A percentile compares a stretch with the other conserved stretches of the same genome.
Evolutionary conservation across 2,888 invertebrate species (phyloP).

Genomic region (Drosophila mimica): DNA sequence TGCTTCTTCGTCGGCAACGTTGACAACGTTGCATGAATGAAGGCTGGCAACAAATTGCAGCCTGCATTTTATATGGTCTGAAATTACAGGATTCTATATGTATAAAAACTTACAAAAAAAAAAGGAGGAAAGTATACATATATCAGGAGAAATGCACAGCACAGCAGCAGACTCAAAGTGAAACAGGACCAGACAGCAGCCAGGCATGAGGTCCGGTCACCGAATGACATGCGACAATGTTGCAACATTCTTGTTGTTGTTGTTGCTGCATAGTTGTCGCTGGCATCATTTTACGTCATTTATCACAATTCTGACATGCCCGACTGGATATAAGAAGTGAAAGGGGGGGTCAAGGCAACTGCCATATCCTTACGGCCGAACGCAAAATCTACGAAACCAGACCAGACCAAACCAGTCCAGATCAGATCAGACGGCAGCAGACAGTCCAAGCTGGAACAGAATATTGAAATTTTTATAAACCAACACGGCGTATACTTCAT

Average conservation of each 20-base stretch:
- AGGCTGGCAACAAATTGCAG: constrained; percentile 66
- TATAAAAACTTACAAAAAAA: constrained; percentile 7
- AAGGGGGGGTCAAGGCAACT: constrained; percentile 2
- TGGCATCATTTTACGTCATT: constrained; percentile 79
- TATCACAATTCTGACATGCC: constrained; percentile 78
- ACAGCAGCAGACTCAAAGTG: constrained; percentile 7
- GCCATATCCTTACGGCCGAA: constrained; percentile 19
- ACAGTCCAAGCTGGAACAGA: constrained; percentile 31
- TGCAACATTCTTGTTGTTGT: constrained; percentile 22
- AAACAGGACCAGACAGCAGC: constrained; percentile 28
- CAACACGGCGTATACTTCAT: constrained; percentile 49
- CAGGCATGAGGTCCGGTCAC: constrained; percentile 23
- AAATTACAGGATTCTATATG: constrained; percentile 66
- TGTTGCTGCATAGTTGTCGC: constrained; percentile 68
- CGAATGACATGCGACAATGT: constrained; percentile 68
- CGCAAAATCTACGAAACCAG: constrained; percentile 18
- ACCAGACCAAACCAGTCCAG: background rate
- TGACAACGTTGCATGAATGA: constrained; percentile 44
- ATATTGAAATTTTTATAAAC: constrained; percentile 61
- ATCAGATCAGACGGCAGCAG: constrained; percentile 2
- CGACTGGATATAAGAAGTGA: constrained; percentile 47
- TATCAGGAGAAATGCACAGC: constrained; percentile 28
- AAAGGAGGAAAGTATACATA: constrained; percentile 11
- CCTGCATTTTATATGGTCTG: constrained; percentile 74
- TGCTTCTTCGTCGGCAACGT: constrained; percentile 49